Evolutionary conservation across 1,140 invertebrate genomes (phyloP).

Genomic region (Ips typographus): DNA sequence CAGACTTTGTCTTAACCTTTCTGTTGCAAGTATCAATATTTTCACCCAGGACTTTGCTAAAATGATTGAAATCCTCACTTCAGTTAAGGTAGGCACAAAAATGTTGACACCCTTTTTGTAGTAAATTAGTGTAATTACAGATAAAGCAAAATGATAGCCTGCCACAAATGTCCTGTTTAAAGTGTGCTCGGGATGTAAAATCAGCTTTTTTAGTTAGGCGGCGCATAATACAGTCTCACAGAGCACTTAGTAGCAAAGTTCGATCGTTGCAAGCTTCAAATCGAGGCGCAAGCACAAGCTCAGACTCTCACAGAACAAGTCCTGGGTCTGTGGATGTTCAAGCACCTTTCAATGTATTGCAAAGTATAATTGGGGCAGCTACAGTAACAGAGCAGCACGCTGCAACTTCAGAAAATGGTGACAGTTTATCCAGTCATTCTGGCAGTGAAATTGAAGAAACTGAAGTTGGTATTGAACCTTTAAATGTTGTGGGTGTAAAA

Average conservation of each 20-base stretch:
- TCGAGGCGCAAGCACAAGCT: too few species aligned
- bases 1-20: slow-evolving; percentile 35
- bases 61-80: slow-evolving; percentile 40
- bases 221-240: slow-evolving; percentile 36
- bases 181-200: slow-evolving; percentile 39
- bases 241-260: slow-evolving; percentile 15
- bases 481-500: too few species aligned
- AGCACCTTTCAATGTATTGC: too few species aligned
- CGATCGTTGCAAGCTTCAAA: too few species aligned
- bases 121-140: slow-evolving; percentile 25
- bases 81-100: slow-evolving; percentile 32
- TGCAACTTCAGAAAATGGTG: too few species aligned
- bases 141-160: slow-evolving; percentile 33
- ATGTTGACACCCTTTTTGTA: not conserved
- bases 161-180: slow-evolving; percentile 36
- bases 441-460: too few species aligned
- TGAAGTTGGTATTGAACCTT: too few species aligned
- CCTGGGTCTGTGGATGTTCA: too few species aligned
- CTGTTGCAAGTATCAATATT: slow-evolving; percentile 34
- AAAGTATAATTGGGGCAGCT: too few species aligned
- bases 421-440: too few species aligned
- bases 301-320: too few species aligned
- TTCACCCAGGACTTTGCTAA: slow-evolving; percentile 37
- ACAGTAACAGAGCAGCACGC: too few species aligned
- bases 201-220: slow-evolving; percentile 33